Evolutionary conservation across 92 coral and sea anemone species (phyloP).

Genomic region (Epizoanthus illoricatus): DNA sequence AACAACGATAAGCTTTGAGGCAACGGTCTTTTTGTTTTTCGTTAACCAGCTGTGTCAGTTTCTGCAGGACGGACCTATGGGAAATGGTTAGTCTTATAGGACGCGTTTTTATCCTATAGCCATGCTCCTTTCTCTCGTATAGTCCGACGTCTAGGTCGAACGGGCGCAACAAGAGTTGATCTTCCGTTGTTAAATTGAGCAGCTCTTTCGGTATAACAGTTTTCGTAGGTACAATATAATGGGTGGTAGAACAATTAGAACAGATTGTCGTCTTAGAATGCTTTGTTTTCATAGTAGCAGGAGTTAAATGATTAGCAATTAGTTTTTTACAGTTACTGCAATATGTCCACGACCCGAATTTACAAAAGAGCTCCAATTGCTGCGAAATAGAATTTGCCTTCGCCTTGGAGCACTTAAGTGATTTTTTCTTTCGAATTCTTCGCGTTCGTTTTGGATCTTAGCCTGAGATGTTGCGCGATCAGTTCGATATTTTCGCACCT

Average conservation of each 20-base stretch:
- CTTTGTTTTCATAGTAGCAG: background rate
- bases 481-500: too few species aligned
- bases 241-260: background rate
- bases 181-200: background rate
- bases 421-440: background rate
- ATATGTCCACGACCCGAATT: background rate
- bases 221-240: slow-evolving; percentile 26
- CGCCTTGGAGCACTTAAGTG: background rate
- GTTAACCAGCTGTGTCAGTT: background rate
- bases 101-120: slow-evolving; percentile 30
- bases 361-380: background rate
- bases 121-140: slow-evolving; percentile 23
- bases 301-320: background rate
- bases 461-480: too few species aligned
- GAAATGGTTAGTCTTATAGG: slow-evolving; percentile 2
- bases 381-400: background rate
- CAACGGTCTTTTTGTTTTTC: background rate
- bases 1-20: slow-evolving; percentile 4
- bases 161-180: slow-evolving; percentile 25
- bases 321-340: slow-evolving; percentile 3
- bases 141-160: slow-evolving; percentile 15
- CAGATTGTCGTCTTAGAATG: background rate
- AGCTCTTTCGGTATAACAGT: background rate
- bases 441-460: background rate
- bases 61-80: background rate